phyloP scores from a whole-genome alignment of 2,113 vertebrate genomes.

The Onychorhynchus coronatus region DNA sequence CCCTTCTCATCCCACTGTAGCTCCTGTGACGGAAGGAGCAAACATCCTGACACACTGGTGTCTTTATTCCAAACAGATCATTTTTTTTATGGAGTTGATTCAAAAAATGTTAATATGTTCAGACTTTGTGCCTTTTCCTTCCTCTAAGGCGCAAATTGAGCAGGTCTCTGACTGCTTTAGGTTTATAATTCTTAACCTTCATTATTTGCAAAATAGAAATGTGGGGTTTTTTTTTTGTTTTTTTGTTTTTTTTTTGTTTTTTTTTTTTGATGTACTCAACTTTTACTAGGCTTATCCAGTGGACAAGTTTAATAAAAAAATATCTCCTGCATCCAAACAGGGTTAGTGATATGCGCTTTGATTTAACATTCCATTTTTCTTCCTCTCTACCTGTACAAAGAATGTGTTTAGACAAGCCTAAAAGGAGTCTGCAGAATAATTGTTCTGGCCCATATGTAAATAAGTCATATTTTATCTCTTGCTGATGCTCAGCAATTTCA shows the following conservation, averaged over 20 bases:
- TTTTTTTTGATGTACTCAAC: not conserved
- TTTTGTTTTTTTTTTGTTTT: not conserved
- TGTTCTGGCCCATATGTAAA: not conserved
- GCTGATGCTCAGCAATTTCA: not conserved
- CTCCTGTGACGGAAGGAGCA: not conserved
- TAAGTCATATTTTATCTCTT: not conserved
- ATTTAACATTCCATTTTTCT: not conserved
- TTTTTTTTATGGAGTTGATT: not conserved
- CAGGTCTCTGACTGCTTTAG: not conserved
- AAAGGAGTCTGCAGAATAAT: not conserved
- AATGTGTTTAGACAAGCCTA: not conserved
- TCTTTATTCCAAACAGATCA: not conserved
- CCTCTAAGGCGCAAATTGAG: not conserved
- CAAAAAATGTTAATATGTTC: not conserved
- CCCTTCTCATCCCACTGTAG: fast-evolving
- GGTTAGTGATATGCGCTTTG: not conserved
- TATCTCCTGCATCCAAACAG: not conserved
- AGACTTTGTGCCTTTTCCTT: not conserved
- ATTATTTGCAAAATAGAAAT: not conserved
- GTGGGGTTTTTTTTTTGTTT: not conserved
- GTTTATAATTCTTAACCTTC: not conserved
- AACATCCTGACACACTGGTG: fast-evolving
- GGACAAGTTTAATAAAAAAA: not conserved
- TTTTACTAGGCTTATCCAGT: not conserved
- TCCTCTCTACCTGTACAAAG: not conserved